Conservation (phyloP, 2,888 invertebrate genomes). For the Dynastes grantii region DNA sequence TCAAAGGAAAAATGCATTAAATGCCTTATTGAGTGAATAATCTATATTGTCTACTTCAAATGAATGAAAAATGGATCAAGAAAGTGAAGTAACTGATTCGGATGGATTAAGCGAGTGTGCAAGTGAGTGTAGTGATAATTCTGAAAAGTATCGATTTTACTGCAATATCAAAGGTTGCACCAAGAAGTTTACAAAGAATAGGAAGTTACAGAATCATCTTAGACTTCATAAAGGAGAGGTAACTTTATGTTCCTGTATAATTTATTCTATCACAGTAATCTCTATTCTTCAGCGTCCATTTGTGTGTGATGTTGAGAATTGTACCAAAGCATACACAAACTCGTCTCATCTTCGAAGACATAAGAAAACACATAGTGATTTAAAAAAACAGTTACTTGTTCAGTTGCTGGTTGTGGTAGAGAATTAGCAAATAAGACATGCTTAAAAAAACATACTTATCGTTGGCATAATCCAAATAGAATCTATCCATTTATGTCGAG, state of each 20-base stretch:
- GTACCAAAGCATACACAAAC: conserved; percentile 61
- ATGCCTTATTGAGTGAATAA: no score
- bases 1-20: no score
- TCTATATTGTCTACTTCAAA: no score
- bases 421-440: conserved; percentile 61
- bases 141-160: conserved; percentile 35
- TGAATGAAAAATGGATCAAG: neutral
- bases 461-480: conserved; percentile 56
- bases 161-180: conserved; percentile 51
- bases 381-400: conserved; percentile 54
- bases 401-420: conserved; percentile 58
- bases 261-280: neutral
- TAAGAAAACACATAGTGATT: conserved; percentile 57
- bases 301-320: conserved; percentile 58
- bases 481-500: conserved; percentile 57
- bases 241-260: conserved; percentile 21
- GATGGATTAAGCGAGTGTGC: conserved; percentile 35
- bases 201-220: conserved; percentile 54
- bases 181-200: conserved; percentile 53
- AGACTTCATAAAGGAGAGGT: conserved; percentile 57
- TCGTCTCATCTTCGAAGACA: conserved; percentile 62
- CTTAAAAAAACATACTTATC: conserved; percentile 61
- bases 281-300: conserved; percentile 59
- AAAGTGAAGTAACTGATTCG: neutral
- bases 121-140: conserved; percentile 48